These are phyloP conservation scores for Illadopsis cleaveri DNA, from an alignment of 2,113 vertebrate genomes.

Conservation along the genomic window DNA sequence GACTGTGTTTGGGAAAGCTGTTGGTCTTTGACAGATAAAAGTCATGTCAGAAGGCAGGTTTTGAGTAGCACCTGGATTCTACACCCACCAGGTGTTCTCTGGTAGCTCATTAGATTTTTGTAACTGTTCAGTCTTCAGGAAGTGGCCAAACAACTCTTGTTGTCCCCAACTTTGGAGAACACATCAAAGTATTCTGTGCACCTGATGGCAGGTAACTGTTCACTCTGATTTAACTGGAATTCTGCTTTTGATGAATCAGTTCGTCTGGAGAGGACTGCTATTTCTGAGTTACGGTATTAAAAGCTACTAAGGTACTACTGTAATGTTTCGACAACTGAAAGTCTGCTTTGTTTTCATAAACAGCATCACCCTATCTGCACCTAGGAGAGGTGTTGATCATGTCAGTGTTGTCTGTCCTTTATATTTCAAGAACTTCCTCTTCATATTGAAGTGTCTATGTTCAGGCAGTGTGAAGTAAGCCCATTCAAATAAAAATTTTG, in stretches of 20 bases:
- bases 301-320: neutral
- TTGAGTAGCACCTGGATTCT: neutral
- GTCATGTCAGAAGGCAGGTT: neutral
- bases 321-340: neutral
- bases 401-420: neutral
- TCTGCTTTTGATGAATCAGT: neutral
- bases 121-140: neutral
- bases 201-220: neutral
- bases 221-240: neutral
- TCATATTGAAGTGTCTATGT: neutral
- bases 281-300: neutral
- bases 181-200: neutral
- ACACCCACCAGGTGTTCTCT: neutral
- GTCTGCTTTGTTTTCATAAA: neutral
- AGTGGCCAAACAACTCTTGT: neutral
- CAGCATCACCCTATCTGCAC: neutral
- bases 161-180: neutral
- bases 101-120: neutral
- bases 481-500: neutral
- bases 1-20: neutral
- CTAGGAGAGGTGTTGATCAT: neutral
- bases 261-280: neutral
- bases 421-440: neutral
- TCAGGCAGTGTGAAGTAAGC: neutral
- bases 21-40: neutral